phyloP scores from a whole-genome alignment of 2,113 vertebrate species.

The Vidua macroura region DNA sequence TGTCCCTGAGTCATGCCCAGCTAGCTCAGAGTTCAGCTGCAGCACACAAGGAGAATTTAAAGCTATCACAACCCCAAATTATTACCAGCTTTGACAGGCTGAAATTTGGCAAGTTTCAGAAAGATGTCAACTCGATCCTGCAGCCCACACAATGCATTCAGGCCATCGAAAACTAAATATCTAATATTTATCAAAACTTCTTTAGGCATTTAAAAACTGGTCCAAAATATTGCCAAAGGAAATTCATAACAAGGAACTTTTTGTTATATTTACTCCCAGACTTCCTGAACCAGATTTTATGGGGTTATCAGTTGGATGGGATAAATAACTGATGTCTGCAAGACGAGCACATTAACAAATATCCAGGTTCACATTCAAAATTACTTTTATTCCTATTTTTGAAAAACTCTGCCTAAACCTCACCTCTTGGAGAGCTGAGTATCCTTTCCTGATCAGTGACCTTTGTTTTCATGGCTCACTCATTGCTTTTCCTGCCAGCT shows the following conservation, averaged over 20 bases:
- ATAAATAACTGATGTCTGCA: not conserved
- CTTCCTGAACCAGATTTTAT: not conserved
- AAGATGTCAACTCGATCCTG: not conserved
- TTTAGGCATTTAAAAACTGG: not conserved
- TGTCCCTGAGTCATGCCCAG: conserved; percentile 25
- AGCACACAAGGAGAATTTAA: not conserved
- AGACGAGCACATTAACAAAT: not conserved
- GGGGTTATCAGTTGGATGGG: not conserved
- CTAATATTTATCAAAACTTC: not conserved
- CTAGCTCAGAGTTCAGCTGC: conserved; percentile 35
- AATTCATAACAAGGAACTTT: not conserved
- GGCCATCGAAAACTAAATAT: not conserved
- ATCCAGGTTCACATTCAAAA: not conserved
- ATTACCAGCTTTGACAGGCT: not conserved
- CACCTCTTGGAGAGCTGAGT: not conserved
- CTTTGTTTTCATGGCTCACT: not conserved
- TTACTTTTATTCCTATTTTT: rapidly evolving
- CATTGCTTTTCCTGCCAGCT: not conserved
- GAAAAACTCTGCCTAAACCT: not conserved
- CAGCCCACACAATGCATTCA: not conserved
- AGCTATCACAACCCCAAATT: not conserved
- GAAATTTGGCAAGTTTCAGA: not conserved
- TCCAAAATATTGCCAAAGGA: not conserved
- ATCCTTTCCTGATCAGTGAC: not conserved
- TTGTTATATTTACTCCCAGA: not conserved